Evolutionary conservation across 2,113 vertebrate species (phyloP).

Genomic region (Muscicapa adusta): DNA sequence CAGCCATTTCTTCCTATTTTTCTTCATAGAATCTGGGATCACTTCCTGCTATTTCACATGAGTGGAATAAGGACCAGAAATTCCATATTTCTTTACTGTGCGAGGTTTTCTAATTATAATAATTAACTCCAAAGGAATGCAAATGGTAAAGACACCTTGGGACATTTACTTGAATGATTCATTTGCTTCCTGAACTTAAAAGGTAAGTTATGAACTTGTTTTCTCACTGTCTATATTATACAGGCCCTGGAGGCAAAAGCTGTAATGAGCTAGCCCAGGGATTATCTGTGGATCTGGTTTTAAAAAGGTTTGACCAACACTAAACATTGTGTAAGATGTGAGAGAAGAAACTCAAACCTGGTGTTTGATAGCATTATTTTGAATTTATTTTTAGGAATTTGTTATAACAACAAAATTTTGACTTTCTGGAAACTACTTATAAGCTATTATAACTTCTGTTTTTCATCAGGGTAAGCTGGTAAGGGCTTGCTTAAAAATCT

Average conservation of each 20-base stretch:
- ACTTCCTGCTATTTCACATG: neutral
- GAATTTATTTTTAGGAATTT: neutral
- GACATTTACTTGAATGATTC: neutral
- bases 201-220: neutral
- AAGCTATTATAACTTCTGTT: neutral
- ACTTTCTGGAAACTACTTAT: neutral
- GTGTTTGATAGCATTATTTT: neutral
- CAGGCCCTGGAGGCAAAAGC: neutral
- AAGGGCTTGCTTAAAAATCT: neutral
- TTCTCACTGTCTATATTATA: neutral
- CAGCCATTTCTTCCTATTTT: neutral
- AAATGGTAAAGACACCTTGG: neutral
- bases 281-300: neutral
- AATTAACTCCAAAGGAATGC: neutral
- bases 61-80: neutral
- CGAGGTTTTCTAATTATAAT: neutral
- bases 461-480: neutral
- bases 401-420: neutral
- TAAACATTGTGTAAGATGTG: neutral
- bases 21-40: neutral
- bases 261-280: neutral
- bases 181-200: neutral
- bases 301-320: neutral
- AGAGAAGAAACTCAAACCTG: neutral
- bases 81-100: neutral